Base-by-base conservation (phyloP, 2,888 invertebrate species). In the Junonia oenone region DNA sequence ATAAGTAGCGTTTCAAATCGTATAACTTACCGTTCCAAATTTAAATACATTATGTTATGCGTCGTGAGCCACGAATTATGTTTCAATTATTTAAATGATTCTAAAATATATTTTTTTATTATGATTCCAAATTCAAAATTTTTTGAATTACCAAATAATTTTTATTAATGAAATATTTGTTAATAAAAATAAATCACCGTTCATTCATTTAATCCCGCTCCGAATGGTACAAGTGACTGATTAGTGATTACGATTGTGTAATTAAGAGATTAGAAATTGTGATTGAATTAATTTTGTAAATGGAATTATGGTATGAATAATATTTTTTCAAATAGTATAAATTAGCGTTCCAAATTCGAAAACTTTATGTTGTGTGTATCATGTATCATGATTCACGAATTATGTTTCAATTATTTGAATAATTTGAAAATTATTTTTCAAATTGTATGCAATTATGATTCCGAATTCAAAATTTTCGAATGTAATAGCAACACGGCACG, bases 101-200 rank as follows among this genome's bases (percentile, higher is more conserved):
- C 6, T 1, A 6, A 29, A 11, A 29, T 2, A n/a, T 29, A 29
- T 29, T 29, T 29, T 29, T 27, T 6, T 6, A 27, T 29, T 5
- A 6, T 29, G 8, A 29, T 29, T 29, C 29, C 11, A 29, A 29
- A 29, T 29, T 29, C 29, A 11, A 29, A 29, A 11, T 8, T 3
- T 29, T 3, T 11, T 29, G 9, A 29, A 11, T 29, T 29, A 29
- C n/a, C 13, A 14, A 35, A 35, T 14, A 5, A 35, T 35, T 35
- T 13, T 35, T 27, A 6, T n/a, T 27, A 35, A 35, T 11, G 13
- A 6, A 13, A n/a, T n/a, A n/a, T n/a, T n/a, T n/a, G n/a, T n/a
- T n/a, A n/a, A n/a, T n/a, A n/a, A n/a, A 76, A 81, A 81, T 81
- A 81, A 80, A 76, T 79, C 78, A 78, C 65, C 72, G 72, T 55